These are phyloP conservation scores for Leuciscus idus DNA, from an alignment of 2,113 vertebrate species.

Conservation along the genomic window DNA sequence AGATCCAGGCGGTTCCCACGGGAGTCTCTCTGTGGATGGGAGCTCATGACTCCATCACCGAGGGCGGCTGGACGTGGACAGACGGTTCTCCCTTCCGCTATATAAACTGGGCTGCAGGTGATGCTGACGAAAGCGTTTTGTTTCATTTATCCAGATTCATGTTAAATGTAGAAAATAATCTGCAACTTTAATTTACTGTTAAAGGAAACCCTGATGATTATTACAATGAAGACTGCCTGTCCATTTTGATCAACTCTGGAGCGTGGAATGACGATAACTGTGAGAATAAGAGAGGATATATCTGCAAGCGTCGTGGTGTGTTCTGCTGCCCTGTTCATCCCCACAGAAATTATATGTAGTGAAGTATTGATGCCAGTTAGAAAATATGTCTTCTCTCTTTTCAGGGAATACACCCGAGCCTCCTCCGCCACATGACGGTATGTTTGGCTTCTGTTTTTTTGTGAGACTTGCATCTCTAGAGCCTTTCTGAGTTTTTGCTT, in stretches of 20 bases:
- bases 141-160: neutral
- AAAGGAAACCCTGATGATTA: conserved; percentile 77
- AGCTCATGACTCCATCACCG: conserved; percentile 74
- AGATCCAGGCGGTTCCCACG: conserved; percentile 67
- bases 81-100: conserved; percentile 77
- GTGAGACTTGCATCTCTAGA: neutral
- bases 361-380: neutral
- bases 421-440: conserved; percentile 80
- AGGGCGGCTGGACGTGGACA: conserved; percentile 78
- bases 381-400: neutral
- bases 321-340: neutral
- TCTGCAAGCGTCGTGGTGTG: conserved; percentile 77
- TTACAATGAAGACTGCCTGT: conserved; percentile 74
- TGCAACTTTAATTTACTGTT: neutral
- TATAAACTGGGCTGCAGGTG: conserved; percentile 75
- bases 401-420: conserved; percentile 73
- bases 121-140: neutral
- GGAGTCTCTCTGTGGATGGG: conserved; percentile 81
- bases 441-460: neutral
- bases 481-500: neutral
- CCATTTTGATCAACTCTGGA: conserved; percentile 71
- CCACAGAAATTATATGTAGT: neutral
- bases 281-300: conserved; percentile 73
- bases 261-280: conserved; percentile 81
- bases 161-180: neutral